Conservation (phyloP, 2,113 vertebrate genomes). For the Sus scrofa region T2T-Sscrofa CM000818.6:104496001-104496500, state of each 20-base stretch:
- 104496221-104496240: not conserved
- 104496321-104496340: not conserved
- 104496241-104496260: not conserved
- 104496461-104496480: not conserved
- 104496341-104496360: not conserved
- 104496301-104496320: not conserved
- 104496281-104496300: not conserved
- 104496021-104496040: not conserved
- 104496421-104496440: not conserved
- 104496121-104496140: not conserved
- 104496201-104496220: not conserved
- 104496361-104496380: not conserved
- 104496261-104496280: not conserved
- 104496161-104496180: not conserved
- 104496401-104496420: not conserved
- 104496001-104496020: not conserved
- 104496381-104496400: not conserved
- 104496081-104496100: not conserved
- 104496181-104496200: not conserved
- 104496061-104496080: not conserved
- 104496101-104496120: not conserved
- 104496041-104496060: not conserved
- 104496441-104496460: not conserved
- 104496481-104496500: not conserved
- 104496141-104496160: not conserved